phyloP scores from a whole-genome alignment of 2,888 invertebrate genomes.

The Osedax fenrisi region DNA sequence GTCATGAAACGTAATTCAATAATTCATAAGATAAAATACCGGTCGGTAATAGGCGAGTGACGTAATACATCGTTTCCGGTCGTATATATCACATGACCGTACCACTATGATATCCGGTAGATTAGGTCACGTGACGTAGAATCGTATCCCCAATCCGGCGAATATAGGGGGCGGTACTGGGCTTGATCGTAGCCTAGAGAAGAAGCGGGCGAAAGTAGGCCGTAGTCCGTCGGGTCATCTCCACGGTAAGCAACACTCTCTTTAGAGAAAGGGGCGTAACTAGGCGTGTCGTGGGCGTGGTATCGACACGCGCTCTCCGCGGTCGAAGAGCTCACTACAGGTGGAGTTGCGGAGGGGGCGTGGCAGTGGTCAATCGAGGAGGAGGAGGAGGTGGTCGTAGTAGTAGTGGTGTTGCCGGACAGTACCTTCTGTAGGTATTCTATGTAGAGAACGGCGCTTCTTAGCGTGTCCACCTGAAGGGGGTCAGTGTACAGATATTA shows the following conservation, averaged over 20 bases:
- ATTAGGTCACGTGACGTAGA: neutral
- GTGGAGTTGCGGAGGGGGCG: too few relatives aligned
- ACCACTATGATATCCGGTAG: too few relatives aligned
- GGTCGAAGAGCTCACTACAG: too few relatives aligned
- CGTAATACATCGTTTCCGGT: too few relatives aligned
- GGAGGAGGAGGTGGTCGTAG: neutral
- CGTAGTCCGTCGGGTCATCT: too few relatives aligned
- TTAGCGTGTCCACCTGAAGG: constrained; percentile 8
- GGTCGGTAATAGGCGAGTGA: too few relatives aligned
- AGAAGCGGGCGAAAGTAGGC: neutral
- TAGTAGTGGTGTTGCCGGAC: neutral
- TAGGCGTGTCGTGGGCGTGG: neutral
- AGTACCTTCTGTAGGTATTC: neutral
- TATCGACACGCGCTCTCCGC: too few relatives aligned
- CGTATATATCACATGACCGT: too few relatives aligned
- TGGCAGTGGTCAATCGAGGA: too few relatives aligned
- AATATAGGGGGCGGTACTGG: neutral
- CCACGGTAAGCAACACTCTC: neutral
- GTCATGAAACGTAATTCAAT: too few relatives aligned
- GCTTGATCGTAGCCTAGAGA: neutral
- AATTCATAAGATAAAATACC: too few relatives aligned
- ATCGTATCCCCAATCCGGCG: neutral
- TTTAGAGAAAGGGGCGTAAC: neutral
- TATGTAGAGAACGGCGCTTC: constrained; percentile 4
- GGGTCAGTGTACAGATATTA: too few relatives aligned